Evolutionary conservation across 2,888 invertebrate species (phyloP).

Genomic region (Noctua janthe): DNA sequence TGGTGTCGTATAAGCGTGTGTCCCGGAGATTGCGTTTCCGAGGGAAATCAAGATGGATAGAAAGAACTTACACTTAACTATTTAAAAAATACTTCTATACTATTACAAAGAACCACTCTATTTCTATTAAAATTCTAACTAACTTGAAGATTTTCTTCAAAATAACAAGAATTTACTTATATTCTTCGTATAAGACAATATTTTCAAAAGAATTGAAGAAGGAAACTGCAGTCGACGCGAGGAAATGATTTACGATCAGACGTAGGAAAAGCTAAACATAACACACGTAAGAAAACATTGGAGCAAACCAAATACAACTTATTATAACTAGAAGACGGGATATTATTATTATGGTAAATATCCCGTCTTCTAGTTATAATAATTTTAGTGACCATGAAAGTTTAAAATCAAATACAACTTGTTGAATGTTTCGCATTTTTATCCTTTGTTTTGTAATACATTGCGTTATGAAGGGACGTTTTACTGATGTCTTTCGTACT

Average conservation of each 20-base stretch:
- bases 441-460: constrained; percentile 6
- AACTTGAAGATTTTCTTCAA: constrained; percentile 25
- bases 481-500: background rate
- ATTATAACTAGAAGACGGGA: no score
- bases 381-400: no score
- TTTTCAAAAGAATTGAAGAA: constrained; percentile 34
- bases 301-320: constrained; percentile 32
- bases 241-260: constrained; percentile 42
- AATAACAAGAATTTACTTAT: constrained; percentile 3
- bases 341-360: no score
- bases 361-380: no score
- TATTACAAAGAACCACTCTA: background rate
- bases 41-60: background rate
- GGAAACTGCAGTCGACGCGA: constrained; percentile 28
- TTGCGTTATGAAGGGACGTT: background rate
- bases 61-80: background rate
- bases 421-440: constrained; percentile 29
- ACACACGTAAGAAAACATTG: constrained; percentile 34
- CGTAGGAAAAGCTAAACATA: constrained; percentile 27
- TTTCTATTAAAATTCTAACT: constrained; percentile 22
- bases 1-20: constrained; percentile 1
- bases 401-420: constrained; percentile 38
- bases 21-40: constrained; percentile 4
- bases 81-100: background rate
- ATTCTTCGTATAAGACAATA: constrained; percentile 7